Conservation (phyloP, 2,113 vertebrate genomes). For the Hydrolagus affinis region DNA sequence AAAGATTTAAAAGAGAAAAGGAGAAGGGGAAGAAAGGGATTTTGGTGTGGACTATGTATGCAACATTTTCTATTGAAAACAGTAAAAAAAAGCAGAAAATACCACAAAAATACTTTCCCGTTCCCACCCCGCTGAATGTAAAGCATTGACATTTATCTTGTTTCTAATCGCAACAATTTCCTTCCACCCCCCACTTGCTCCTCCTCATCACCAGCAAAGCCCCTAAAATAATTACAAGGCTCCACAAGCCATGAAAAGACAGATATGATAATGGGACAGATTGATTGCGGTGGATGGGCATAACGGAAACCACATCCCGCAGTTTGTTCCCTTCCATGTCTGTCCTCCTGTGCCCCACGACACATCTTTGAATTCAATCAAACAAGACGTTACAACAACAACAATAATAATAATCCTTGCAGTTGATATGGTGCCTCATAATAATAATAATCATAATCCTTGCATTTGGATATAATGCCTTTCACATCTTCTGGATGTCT, state of each 20-base stretch:
- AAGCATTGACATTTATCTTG: not conserved
- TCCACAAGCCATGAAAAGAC: constrained; percentile 12
- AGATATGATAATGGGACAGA: constrained; percentile 19
- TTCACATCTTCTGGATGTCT: too few relatives aligned
- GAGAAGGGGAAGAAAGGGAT: constrained; percentile 11
- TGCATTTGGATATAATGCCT: too few relatives aligned
- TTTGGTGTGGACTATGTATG: constrained; percentile 26
- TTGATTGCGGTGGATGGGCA: constrained; percentile 18
- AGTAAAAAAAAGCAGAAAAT: constrained; percentile 22
- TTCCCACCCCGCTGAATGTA: constrained; percentile 3
- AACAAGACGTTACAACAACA: not conserved
- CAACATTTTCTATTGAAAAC: constrained; percentile 26
- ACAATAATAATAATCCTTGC: too few relatives aligned
- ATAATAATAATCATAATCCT: too few relatives aligned
- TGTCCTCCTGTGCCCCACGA: not conserved
- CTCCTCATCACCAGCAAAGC: not conserved
- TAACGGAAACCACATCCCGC: not conserved
- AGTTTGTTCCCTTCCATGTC: constrained; percentile 9
- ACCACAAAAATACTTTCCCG: not conserved
- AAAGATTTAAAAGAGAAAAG: constrained; percentile 29
- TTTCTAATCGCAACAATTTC: not conserved
- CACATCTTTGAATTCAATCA: not conserved
- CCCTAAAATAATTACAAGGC: constrained; percentile 22
- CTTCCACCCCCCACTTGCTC: not conserved
- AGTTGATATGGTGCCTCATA: too few relatives aligned